These are phyloP conservation scores for Callipepla californica DNA, from an alignment of 2,113 vertebrate genomes.

Conservation along the genomic window DNA sequence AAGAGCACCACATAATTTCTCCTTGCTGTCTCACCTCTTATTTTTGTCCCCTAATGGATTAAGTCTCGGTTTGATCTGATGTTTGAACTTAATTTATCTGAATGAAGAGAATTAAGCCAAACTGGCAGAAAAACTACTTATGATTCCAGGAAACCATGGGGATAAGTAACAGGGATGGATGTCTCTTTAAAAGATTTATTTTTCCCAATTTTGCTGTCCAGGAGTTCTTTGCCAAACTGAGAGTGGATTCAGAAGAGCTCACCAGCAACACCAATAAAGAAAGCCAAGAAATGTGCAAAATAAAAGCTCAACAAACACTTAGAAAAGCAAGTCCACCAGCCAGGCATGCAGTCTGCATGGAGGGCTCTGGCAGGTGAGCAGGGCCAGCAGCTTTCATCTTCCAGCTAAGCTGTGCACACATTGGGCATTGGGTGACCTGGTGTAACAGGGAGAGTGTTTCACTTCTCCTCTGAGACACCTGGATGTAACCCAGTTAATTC, in stretches of 20 bases:
- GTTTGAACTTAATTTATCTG: neutral
- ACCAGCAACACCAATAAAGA: neutral
- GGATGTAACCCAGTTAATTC: neutral
- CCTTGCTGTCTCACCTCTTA: neutral
- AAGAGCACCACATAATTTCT: neutral
- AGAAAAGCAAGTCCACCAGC: neutral
- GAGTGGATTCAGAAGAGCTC: slow-evolving; percentile 30
- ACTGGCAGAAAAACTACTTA: neutral
- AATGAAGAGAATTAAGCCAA: slow-evolving; percentile 8
- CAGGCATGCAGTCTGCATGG: neutral
- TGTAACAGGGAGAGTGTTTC: neutral
- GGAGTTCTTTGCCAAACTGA: slow-evolving; percentile 24
- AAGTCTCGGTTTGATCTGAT: neutral
- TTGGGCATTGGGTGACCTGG: neutral
- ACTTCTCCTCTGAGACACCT: neutral
- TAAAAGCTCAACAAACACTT: neutral
- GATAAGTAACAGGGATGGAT: slow-evolving; percentile 28
- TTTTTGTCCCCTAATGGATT: neutral
- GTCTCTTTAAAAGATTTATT: slow-evolving; percentile 32
- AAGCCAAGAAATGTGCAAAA: slow-evolving; percentile 42
- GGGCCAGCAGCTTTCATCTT: neutral
- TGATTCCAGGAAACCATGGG: slow-evolving; percentile 42
- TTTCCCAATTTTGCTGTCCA: slow-evolving; percentile 13
- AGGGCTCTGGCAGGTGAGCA: neutral
- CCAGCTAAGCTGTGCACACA: neutral